Evolutionary conservation across 2,113 vertebrate genomes (phyloP), one percentile per base, ranked within the genome.

Genomic region (Alosa alosa): DNA sequence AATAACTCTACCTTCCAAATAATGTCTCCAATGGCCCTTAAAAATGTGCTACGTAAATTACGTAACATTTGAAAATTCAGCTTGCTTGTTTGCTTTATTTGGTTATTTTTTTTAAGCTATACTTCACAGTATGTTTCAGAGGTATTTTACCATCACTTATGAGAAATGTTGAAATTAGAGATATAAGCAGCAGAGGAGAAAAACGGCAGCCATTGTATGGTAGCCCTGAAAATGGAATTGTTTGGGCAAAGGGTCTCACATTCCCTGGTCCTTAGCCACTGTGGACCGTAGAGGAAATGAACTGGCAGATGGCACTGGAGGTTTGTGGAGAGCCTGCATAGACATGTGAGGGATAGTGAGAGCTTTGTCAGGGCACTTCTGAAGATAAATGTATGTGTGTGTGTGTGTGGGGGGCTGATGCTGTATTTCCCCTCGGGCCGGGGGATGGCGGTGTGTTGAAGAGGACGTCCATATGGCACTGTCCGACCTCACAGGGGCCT

Each of bases 271-370:
- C 64, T 13, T 25, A 8, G 64, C 64, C 64, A 31, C n/a, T 7
- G 25, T 36, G 64, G 64, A 25, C 25, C n/a, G 25, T 25, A 72
- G 25, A 72, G 64, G 64, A 72, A 72, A 72, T 72, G 64, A 72
- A 31, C 64, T 72, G 64, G 64, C 64, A 72, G 64, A 72, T 72
- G 64, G 64, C 64, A 72, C 64, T 72, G n/a, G n/a, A 36, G 64
- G 9, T 25, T 1, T 10, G 64, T 72, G 64, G 36, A 25, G n/a
- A 72, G 64, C 64, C 64, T 72, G 60, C n/a, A 64, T 64, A 64
- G 60, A 64, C 60, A 64, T 64, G 64, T 72, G 64, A 72, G n/a
- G 64, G 64, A 72, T 72, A 72, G 64, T 68, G 25, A 36, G 64
- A 36, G 22, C 64, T 72, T 72, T 72, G 64, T 72, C 64, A 72